A percentile compares a stretch with the other conserved stretches of the same genome.
phyloP scores from a whole-genome alignment of 2,113 vertebrate species.

The Apeltes quadracus region DNA sequence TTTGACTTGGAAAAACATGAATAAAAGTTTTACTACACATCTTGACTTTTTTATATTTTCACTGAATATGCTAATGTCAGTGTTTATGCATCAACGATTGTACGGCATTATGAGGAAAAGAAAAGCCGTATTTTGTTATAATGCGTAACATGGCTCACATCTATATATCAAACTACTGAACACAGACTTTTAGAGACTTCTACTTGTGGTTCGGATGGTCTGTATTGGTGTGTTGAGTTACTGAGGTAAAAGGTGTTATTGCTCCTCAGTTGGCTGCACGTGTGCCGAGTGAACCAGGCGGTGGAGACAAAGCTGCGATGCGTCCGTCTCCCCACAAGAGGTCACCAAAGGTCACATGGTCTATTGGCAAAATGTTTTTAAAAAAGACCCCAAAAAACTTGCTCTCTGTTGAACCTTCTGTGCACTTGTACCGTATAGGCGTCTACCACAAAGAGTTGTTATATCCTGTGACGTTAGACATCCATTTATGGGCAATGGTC shows the following conservation, averaged over 20 bases:
- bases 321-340: not conserved
- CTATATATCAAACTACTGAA: no score
- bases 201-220: not conserved
- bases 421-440: slow-evolving; percentile 33
- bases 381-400: no score
- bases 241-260: not conserved
- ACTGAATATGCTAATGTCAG: not conserved
- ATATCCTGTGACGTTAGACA: not conserved
- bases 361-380: no score
- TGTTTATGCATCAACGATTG: not conserved
- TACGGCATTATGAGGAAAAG: not conserved
- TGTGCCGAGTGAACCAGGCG: not conserved
- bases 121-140: not conserved
- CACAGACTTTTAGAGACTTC: not conserved
- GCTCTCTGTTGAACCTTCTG: no score
- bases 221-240: not conserved
- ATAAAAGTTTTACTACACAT: slow-evolving; percentile 83
- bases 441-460: not conserved
- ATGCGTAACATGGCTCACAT: no score
- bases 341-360: not conserved
- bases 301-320: not conserved
- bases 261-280: not conserved
- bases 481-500: not conserved
- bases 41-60: not conserved
- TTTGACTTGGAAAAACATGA: slow-evolving; percentile 80